These are phyloP conservation scores for Lathamus discolor DNA, from an alignment of 2,113 vertebrate genomes.

Conservation along the genomic window DNA sequence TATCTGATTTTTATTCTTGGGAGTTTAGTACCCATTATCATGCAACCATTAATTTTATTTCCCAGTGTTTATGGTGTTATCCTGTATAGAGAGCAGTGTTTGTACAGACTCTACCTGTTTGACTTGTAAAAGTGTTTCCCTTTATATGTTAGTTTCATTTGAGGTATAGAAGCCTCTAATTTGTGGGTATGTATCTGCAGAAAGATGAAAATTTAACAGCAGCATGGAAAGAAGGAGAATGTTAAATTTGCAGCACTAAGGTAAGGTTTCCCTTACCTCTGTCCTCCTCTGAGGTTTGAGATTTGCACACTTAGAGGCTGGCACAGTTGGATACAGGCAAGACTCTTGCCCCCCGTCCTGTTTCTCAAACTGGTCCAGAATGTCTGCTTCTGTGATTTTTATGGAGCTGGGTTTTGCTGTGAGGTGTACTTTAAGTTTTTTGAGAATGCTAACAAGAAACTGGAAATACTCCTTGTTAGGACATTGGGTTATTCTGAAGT, in stretches of 20 bases:
- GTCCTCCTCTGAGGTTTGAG: neutral
- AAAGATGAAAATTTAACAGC: neutral
- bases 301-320: neutral
- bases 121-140: neutral
- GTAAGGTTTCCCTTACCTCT: neutral
- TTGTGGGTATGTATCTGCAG: neutral
- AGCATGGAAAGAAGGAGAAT: neutral
- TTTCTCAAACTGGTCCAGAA: neutral
- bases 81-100: slow-evolving; percentile 21
- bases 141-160: neutral
- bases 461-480: neutral
- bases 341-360: too few relatives aligned
- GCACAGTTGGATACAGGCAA: neutral
- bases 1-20: slow-evolving; percentile 38
- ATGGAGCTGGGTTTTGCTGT: neutral
- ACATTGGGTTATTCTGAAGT: neutral
- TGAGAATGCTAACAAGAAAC: neutral
- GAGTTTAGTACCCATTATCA: neutral
- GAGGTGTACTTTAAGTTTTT: neutral
- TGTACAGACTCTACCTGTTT: neutral
- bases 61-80: slow-evolving; percentile 28
- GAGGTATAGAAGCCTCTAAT: neutral
- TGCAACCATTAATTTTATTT: slow-evolving; percentile 55
- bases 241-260: neutral
- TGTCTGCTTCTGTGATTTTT: neutral